Evolutionary conservation across 2,113 vertebrate genomes (phyloP).

Genomic region (Dissostichus mawsoni): DNA sequence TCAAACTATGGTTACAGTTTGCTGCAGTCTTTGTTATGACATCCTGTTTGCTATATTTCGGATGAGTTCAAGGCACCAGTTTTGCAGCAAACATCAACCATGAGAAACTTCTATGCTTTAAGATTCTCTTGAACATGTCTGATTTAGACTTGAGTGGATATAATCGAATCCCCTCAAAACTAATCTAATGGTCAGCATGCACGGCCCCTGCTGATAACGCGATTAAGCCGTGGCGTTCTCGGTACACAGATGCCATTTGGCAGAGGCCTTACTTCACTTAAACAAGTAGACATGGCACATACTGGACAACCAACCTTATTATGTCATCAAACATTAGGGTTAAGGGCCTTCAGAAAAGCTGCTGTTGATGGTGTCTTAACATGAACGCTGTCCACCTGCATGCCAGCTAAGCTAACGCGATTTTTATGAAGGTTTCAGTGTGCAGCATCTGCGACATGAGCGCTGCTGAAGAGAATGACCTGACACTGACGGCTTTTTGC

Average conservation of each 20-base stretch:
- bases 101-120: conserved; percentile 24
- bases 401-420: conserved; percentile 33
- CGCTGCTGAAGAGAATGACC: conserved; percentile 35
- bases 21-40: background rate
- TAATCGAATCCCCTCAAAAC: conserved; percentile 63
- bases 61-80: conserved; percentile 4
- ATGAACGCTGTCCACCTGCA: conserved; percentile 69
- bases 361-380: conserved; percentile 44
- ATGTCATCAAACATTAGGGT: conserved; percentile 74
- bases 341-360: conserved; percentile 63
- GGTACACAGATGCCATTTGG: conserved; percentile 46
- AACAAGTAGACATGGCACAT: conserved; percentile 54
- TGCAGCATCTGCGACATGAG: conserved; percentile 17
- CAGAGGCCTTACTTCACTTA: conserved; percentile 48
- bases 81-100: conserved; percentile 18
- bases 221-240: conserved; percentile 59
- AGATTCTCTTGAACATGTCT: conserved; percentile 47
- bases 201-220: conserved; percentile 50
- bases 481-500: conserved; percentile 32
- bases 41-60: background rate
- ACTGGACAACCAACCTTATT: conserved; percentile 74
- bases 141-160: conserved; percentile 59
- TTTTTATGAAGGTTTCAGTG: conserved; percentile 34
- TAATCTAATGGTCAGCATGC: conserved; percentile 71
- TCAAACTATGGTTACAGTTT: background rate